Base-by-base conservation (phyloP, 2,797 vertebrate genomes). In the Crypturellus tataupa region DNA sequence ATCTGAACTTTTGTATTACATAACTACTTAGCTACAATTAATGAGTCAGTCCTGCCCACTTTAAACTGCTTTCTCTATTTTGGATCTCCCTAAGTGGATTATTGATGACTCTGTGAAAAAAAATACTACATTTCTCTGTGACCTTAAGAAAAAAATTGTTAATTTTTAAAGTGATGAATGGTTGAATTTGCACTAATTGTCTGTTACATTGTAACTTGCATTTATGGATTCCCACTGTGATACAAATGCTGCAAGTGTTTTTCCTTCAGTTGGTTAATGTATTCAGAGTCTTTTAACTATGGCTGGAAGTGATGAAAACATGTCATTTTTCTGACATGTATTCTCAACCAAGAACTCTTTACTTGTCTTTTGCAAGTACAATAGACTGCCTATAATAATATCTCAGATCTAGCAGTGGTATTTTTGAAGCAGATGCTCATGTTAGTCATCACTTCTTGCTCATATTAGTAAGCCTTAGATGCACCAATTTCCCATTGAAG, bases 261-360 rank as follows among this genome's bases (percentile, higher is more conserved):
- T 96, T 95, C 89, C 80, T 94, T 95, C 87, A 86, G 73, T 85
- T 94, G 65, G 83, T 76, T 96, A 96, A 97, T 97, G 68, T 92
- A 97, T 97, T 95, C 97, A 71, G 84, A 96, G 59, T 94, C 91
- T 96, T 96, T 94, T 97, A 96, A 96, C 95, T 96, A 92, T 67
- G 85, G 90, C 94, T 93, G 91, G 65, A 91, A 97, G 84, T 95
- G 96, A 97, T 97, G 95, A 96, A 97, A 96, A 97, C 94, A 96
- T 96, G 96, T 97, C 96, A 97, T 97, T 94, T 96, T 97, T 94
- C 89, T 97, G 97, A 97, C 97, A 97, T 97, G 96, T 97, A 90
- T 97, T 97, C 95, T 93, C 94, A 97, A 97, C 39, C 90, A 96
- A 93, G 80, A 97, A 39, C 68, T 91, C 95, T 97, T 93, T 95